Percentiles rank a stretch among this genome's conserved stretches.
Evolutionary conservation across 1,140 invertebrate species (phyloP).

Genomic region (Sycophaga agraensis): DNA sequence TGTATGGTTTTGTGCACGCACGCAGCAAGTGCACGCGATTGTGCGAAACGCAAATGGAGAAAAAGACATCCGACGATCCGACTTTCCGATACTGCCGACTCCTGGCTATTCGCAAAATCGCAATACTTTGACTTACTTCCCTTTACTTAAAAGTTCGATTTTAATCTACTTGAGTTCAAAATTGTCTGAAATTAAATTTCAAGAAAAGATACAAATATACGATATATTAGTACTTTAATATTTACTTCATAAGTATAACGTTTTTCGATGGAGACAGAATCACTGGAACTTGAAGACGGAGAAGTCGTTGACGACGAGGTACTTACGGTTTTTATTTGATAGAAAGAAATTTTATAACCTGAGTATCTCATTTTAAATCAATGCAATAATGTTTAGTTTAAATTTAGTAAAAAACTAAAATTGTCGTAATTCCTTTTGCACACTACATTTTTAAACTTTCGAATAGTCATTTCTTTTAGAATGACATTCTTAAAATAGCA

Average conservation of each 20-base stretch:
- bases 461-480: neutral
- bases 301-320: slow-evolving; percentile 53
- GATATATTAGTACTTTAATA: neutral
- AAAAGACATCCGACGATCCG: too few relatives aligned
- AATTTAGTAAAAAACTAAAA: neutral
- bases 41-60: too few relatives aligned
- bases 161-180: neutral
- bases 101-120: too few relatives aligned
- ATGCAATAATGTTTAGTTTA: neutral
- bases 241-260: neutral
- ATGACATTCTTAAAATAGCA: neutral
- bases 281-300: slow-evolving; percentile 51
- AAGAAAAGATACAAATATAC: neutral
- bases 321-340: slow-evolving; percentile 31
- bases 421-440: too few relatives aligned
- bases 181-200: neutral
- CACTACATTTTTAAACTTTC: neutral
- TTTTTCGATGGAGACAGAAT: slow-evolving; percentile 46
- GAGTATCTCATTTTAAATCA: neutral
- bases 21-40: too few relatives aligned
- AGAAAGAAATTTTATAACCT: slow-evolving; percentile 20
- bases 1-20: too few relatives aligned
- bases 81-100: too few relatives aligned
- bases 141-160: slow-evolving; percentile 1
- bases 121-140: too few relatives aligned